phyloP scores from a whole-genome alignment of 2,888 invertebrate genomes.

The Drosophila koepferae region DNA sequence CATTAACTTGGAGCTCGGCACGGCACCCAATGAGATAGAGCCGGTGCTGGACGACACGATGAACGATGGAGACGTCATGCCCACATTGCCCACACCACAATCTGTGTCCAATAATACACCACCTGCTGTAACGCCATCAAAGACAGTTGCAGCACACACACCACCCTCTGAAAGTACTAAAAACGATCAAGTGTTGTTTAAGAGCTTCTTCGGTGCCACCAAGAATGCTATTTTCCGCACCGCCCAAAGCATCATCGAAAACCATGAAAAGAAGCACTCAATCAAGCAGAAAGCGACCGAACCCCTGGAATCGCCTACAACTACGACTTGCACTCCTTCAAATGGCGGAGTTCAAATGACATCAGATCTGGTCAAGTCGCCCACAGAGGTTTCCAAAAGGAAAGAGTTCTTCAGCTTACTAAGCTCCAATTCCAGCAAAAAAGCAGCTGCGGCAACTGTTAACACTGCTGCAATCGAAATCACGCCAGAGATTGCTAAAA shows the following conservation, averaged over 20 bases:
- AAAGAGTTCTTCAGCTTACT: slow-evolving; percentile 85
- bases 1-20: slow-evolving; percentile 66
- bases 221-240: slow-evolving; percentile 85
- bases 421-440: slow-evolving; percentile 83
- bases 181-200: slow-evolving; percentile 84
- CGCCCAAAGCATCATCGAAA: slow-evolving; percentile 85
- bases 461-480: slow-evolving; percentile 54
- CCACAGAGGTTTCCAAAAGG: slow-evolving; percentile 84
- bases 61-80: slow-evolving; percentile 12
- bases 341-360: slow-evolving; percentile 21
- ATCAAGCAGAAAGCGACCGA: slow-evolving; percentile 81
- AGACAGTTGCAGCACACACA: slow-evolving; percentile 43
- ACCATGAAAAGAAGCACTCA: slow-evolving; percentile 85
- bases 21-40: slow-evolving; percentile 53
- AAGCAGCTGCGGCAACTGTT: slow-evolving; percentile 80
- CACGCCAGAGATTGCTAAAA: slow-evolving; percentile 20
- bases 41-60: slow-evolving; percentile 32
- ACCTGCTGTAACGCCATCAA: slow-evolving; percentile 26
- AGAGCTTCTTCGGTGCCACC: slow-evolving; percentile 85
- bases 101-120: background rate
- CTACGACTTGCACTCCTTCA: slow-evolving; percentile 1
- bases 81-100: slow-evolving; percentile 2
- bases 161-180: slow-evolving; percentile 74
- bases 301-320: slow-evolving; percentile 25
- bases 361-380: slow-evolving; percentile 81